These are phyloP conservation scores for Leptonema lineaticorne DNA, from an alignment of 1,140 invertebrate species.

Conservation along the genomic window DNA sequence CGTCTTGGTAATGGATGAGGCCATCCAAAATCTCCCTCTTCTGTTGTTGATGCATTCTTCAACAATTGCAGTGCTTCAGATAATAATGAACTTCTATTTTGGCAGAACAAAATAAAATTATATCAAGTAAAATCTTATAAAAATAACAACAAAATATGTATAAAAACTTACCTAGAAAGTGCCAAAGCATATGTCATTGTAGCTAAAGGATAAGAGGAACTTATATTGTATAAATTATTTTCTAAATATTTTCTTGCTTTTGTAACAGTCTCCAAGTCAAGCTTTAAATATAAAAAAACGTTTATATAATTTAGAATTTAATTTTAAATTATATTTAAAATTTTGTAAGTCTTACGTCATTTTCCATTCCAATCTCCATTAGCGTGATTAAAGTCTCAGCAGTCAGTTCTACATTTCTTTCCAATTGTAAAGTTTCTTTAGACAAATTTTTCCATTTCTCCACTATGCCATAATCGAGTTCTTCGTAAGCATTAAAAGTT, in stretches of 20 bases:
- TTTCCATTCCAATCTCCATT: slow-evolving; percentile 62
- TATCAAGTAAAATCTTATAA: not conserved
- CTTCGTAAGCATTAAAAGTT: slow-evolving; percentile 32
- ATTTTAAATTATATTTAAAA: slow-evolving; percentile 25
- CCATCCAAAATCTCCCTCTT: slow-evolving; percentile 67
- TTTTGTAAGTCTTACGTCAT: slow-evolving; percentile 49
- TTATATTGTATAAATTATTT: slow-evolving; percentile 55
- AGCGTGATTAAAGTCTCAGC: slow-evolving; percentile 61
- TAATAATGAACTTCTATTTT: slow-evolving; percentile 55
- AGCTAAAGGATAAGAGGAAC: slow-evolving; percentile 58
- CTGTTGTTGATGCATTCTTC: slow-evolving; percentile 61
- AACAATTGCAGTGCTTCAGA: slow-evolving; percentile 58
- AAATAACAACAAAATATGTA: not conserved
- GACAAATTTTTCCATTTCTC: slow-evolving; percentile 56
- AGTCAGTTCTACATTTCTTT: slow-evolving; percentile 59
- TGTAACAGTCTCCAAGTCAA: slow-evolving; percentile 53
- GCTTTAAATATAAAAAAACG: slow-evolving; percentile 45
- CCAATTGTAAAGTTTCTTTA: slow-evolving; percentile 51
- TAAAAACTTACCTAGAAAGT: slow-evolving; percentile 52
- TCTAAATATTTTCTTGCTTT: slow-evolving; percentile 60
- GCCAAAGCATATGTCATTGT: slow-evolving; percentile 59
- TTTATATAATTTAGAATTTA: slow-evolving; percentile 2
- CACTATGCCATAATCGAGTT: slow-evolving; percentile 40
- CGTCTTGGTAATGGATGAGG: slow-evolving; percentile 53
- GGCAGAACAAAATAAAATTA: not conserved